These are phyloP conservation scores for Noctua janthina DNA, from an alignment of 2,888 invertebrate species.

Conservation along the genomic window DNA sequence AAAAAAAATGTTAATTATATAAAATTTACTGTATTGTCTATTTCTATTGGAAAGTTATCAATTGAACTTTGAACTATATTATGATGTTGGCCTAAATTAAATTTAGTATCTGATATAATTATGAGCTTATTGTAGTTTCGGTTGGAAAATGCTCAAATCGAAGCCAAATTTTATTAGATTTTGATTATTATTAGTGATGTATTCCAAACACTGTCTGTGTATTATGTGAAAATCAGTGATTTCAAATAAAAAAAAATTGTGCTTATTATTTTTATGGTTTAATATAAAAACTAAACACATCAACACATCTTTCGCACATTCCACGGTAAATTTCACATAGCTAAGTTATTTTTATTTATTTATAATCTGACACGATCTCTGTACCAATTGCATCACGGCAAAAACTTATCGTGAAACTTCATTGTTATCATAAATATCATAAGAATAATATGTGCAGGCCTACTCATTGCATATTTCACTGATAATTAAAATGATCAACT, in stretches of 20 bases:
- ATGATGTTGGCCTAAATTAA: conserved; percentile 70
- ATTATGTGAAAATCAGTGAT: conserved; percentile 19
- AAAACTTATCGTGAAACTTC: not conserved
- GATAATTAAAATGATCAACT: conserved; percentile 1
- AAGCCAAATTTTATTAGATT: conserved; percentile 77
- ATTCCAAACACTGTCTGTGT: not conserved
- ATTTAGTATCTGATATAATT: conserved; percentile 46
- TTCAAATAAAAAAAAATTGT: conserved; percentile 9
- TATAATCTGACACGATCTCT: not conserved
- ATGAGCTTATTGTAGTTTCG: conserved; percentile 43
- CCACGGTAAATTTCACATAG: not conserved
- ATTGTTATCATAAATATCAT: not conserved
- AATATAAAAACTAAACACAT: not conserved
- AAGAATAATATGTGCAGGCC: conserved; percentile 11
- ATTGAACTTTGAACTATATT: conserved; percentile 51
- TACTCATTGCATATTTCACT: not conserved
- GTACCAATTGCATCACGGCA: not conserved
- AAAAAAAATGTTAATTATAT: conserved; percentile 26
- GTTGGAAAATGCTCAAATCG: conserved; percentile 72
- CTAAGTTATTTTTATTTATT: conserved; percentile 11
- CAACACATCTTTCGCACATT: not conserved
- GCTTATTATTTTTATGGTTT: conserved; percentile 10
- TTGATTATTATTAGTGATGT: conserved; percentile 39
- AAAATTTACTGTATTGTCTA: conserved; percentile 48
- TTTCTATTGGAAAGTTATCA: conserved; percentile 58